phyloP scores from a whole-genome alignment of 2,888 invertebrate species.

The Heliothis peltigera region DNA sequence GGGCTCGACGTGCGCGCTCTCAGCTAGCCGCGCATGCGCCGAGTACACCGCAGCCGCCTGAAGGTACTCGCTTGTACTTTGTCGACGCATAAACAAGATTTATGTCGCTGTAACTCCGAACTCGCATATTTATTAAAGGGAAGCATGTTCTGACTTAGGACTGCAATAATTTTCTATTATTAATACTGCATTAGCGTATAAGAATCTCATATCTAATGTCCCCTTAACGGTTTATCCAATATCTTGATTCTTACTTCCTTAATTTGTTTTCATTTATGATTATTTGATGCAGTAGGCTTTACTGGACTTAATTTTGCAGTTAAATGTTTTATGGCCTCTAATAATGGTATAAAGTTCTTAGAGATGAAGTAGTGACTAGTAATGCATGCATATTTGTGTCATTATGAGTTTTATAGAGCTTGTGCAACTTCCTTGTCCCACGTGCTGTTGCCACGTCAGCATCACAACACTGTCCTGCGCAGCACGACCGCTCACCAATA shows the following conservation, averaged over 20 bases:
- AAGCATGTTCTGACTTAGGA: constrained; percentile 47
- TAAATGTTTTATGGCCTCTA: constrained; percentile 47
- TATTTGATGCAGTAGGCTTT: constrained; percentile 25
- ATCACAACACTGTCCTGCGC: neutral
- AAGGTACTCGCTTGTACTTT: constrained; percentile 43
- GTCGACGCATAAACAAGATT: constrained; percentile 51
- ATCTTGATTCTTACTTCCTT: constrained; percentile 54
- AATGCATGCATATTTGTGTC: constrained; percentile 12
- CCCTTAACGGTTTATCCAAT: constrained; percentile 47
- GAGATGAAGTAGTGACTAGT: constrained; percentile 11
- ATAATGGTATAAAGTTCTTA: constrained; percentile 33
- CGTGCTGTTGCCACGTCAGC: constrained; percentile 28
- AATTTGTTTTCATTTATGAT: constrained; percentile 61
- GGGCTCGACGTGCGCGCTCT: constrained; percentile 5
- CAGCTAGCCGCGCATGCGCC: neutral
- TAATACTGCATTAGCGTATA: constrained; percentile 56
- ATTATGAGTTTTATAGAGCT: constrained; percentile 21
- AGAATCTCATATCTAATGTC: constrained; percentile 48
- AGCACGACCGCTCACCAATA: neutral
- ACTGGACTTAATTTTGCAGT: constrained; percentile 35
- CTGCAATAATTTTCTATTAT: constrained; percentile 52
- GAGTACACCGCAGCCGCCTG: constrained; percentile 23
- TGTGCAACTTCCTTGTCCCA: constrained; percentile 35
- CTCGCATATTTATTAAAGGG: constrained; percentile 53
- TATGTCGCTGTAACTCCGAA: constrained; percentile 39